Percentiles rank a stretch among this genome's conserved stretches.
Evolutionary conservation across 2,797 vertebrate species (phyloP).

Genomic region (Paedocypris micromegethes): DNA sequence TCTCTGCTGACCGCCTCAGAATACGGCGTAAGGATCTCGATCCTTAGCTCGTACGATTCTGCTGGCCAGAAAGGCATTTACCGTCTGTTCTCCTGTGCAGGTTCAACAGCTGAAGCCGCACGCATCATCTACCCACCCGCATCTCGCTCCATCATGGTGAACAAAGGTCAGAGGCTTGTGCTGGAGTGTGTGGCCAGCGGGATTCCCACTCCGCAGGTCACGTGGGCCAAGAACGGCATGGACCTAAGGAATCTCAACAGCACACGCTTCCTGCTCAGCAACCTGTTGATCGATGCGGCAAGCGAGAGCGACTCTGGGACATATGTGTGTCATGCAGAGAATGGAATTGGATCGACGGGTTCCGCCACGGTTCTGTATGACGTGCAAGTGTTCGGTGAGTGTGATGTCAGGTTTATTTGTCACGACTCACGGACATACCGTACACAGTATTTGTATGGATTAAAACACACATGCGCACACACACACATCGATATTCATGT

Average conservation of each 20-base stretch:
- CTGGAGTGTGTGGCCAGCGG: slow-evolving; percentile 94
- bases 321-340: slow-evolving; percentile 84
- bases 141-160: slow-evolving; percentile 90
- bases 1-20: slow-evolving; percentile 85
- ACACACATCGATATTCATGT: no score
- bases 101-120: slow-evolving; percentile 87
- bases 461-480: no score
- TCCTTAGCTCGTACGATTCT: not conserved
- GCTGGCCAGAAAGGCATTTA: not conserved
- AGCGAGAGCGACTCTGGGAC: slow-evolving; percentile 87
- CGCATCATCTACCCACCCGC: slow-evolving; percentile 90
- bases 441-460: no score
- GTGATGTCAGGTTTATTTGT: no score
- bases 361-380: slow-evolving; percentile 81
- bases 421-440: no score
- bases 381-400: slow-evolving; percentile 93
- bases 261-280: slow-evolving; percentile 90
- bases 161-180: slow-evolving; percentile 90
- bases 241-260: slow-evolving; percentile 80
- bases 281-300: slow-evolving; percentile 86
- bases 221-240: slow-evolving; percentile 89
- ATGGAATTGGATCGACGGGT: slow-evolving; percentile 72
- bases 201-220: slow-evolving; percentile 85
- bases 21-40: slow-evolving; percentile 81
- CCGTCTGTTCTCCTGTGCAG: slow-evolving; percentile 55